Percentiles rank a stretch among this genome's conserved stretches.
Conservation (phyloP, 2,888 invertebrate genomes). For the Mythimna lalbum region DNA sequence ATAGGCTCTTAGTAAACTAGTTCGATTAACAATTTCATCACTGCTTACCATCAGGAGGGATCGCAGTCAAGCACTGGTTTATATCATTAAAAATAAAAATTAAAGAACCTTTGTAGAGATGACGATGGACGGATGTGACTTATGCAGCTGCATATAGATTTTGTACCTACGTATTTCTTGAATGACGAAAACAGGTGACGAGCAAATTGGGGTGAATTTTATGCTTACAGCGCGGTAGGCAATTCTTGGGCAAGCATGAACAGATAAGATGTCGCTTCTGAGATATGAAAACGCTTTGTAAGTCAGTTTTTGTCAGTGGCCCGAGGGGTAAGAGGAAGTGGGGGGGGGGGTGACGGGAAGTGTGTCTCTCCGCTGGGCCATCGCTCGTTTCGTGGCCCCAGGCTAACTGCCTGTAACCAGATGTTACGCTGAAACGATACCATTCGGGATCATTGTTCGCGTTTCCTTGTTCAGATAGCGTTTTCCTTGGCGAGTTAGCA, state of each 20-base stretch:
- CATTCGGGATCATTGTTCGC: constrained; percentile 57
- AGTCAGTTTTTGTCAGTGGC: too few species aligned
- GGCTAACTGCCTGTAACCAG: constrained; percentile 56
- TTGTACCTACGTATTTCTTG: background rate
- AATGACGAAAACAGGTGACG: background rate
- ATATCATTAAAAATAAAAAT: too few species aligned
- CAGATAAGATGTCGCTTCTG: too few species aligned
- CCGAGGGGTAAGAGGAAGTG: background rate
- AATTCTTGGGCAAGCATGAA: background rate
- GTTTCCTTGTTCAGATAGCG: constrained; percentile 57
- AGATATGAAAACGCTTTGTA: too few species aligned
- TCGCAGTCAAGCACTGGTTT: too few species aligned
- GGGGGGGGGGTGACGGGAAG: background rate
- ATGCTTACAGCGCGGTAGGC: background rate
- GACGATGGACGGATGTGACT: background rate
- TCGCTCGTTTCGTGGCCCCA: background rate
- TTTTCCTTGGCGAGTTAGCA: constrained; percentile 15
- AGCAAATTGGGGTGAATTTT: background rate
- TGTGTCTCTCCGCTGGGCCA: background rate
- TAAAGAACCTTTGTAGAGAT: background rate
- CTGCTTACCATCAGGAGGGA: too few species aligned
- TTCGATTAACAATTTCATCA: too few species aligned
- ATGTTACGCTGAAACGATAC: constrained; percentile 51
- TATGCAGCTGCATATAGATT: background rate
- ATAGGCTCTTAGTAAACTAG: too few species aligned